Evolutionary conservation across 2,888 invertebrate species (phyloP).

Genomic region (Scelioninae gen. 2): DNA sequence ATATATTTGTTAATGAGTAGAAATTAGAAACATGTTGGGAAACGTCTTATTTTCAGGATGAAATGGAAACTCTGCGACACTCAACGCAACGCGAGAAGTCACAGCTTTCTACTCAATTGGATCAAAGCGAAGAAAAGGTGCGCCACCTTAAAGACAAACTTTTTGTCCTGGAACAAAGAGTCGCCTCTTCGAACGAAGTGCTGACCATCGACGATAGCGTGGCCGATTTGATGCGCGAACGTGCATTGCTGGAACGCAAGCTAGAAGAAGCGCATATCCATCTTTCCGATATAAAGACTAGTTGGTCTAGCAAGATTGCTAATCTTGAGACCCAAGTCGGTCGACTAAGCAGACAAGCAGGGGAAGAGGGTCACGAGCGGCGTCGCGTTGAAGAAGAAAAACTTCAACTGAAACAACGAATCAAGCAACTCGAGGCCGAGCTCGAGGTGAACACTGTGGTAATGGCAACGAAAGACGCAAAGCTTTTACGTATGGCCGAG

Average conservation of each 20-base stretch:
- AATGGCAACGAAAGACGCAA: constrained; percentile 82
- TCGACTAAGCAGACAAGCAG: constrained; percentile 88
- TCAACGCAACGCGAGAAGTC: constrained; percentile 84
- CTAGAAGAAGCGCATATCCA: constrained; percentile 91
- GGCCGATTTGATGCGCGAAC: constrained; percentile 79
- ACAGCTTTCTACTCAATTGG: constrained; percentile 81
- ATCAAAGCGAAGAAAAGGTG: constrained; percentile 86
- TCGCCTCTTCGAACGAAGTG: constrained; percentile 75
- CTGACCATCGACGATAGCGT: constrained; percentile 77
- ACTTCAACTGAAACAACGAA: constrained; percentile 80
- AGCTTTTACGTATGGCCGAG: constrained; percentile 83
- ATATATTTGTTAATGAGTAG: too few relatives aligned
- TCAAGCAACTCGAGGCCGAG: constrained; percentile 80
- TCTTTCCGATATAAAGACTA: constrained; percentile 91
- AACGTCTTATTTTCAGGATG: constrained; percentile 79
- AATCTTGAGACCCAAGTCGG: constrained; percentile 93
- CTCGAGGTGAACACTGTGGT: constrained; percentile 82
- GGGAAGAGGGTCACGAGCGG: constrained; percentile 88
- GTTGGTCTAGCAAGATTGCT: constrained; percentile 94
- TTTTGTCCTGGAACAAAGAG: constrained; percentile 76
- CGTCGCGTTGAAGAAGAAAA: constrained; percentile 84
- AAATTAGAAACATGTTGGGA: background rate
- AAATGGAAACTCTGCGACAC: constrained; percentile 85
- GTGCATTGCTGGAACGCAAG: constrained; percentile 84
- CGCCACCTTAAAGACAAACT: constrained; percentile 82